These are phyloP conservation scores for Eurystomus gularis DNA, from an alignment of 2,113 vertebrate genomes.

Conservation along the genomic window DNA sequence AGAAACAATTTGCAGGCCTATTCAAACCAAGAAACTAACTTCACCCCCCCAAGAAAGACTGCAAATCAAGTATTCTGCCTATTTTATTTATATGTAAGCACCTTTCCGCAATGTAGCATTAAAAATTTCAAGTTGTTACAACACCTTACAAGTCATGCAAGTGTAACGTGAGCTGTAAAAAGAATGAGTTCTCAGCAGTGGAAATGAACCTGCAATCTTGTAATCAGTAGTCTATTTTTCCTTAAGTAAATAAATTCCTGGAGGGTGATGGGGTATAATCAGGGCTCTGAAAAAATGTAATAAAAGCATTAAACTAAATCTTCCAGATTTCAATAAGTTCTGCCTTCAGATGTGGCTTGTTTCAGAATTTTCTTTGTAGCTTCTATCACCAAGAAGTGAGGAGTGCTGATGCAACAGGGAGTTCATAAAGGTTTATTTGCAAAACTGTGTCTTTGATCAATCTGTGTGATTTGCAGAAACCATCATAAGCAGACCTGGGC, in stretches of 20 bases:
- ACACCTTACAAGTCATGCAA: conserved; percentile 68
- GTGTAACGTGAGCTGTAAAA: conserved; percentile 62
- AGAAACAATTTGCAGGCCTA: background rate
- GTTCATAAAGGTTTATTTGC: background rate
- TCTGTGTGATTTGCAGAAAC: background rate
- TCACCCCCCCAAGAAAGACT: background rate
- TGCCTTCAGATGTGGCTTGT: conserved; percentile 44
- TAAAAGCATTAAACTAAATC: conserved; percentile 66
- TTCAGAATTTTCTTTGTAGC: background rate
- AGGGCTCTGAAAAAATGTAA: conserved; percentile 72
- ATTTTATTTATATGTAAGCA: conserved; percentile 56
- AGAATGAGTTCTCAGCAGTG: conserved; percentile 42
- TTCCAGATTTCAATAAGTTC: conserved; percentile 62
- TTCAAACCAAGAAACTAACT: conserved; percentile 48
- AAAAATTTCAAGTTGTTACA: conserved; percentile 66
- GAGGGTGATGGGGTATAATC: conserved; percentile 52
- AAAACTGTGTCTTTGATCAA: background rate
- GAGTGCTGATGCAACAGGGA: background rate
- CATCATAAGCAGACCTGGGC: background rate
- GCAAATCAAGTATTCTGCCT: conserved; percentile 40
- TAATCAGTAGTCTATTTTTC: conserved; percentile 76
- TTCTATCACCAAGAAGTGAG: background rate
- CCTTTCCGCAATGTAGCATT: conserved; percentile 52
- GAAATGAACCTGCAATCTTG: conserved; percentile 74
- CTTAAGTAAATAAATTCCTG: conserved; percentile 74